Base-by-base conservation (phyloP, 2,888 invertebrate species). In the Tenthredo distinguenda region DNA sequence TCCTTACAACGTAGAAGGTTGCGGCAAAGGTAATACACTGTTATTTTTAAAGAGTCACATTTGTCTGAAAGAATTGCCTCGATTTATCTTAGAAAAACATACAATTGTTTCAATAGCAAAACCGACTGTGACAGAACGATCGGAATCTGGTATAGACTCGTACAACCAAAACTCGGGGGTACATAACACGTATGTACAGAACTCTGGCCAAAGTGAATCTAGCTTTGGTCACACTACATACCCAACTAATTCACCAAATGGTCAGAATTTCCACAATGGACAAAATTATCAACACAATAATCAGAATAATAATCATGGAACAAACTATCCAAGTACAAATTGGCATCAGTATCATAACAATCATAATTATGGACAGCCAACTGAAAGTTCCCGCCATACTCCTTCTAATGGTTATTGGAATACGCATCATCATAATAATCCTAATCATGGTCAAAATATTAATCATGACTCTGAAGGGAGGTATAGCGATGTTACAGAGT, bases 1-100 rank as follows among this genome's bases (percentile, higher is more conserved):
- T 91, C 93, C 94, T 0, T 88, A 93, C 84, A 93, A 93, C 40
- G 94, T 94, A 12, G 91, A 92, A 55, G 92, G 92, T 7, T 93
- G 92, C 77, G 87, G 47, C 6, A 40, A 85, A 83, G 83, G 83
- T 83, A 68, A 40, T 50, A 47, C 21, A 62, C 21, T 37, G 40
- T 77, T 55, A 21, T 26, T 40, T 12, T 62, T 40, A 40, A 21
- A 81, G 18, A 21, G 26, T 55, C 1, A 55, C 58, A 55, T 31
- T 79, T 21, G 10, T 26, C 12, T 40, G 5, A 6, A 31, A 62
- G 12, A 40, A 37, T 18, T 26, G 15, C 21, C 0, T 40, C 12
- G 47, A 62, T 55, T 31, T 50, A 4, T 55, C 26, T 10, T 9
- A n/a, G 9, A 12, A 74, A 10, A n/a, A 74, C 3, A 79, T 37